These are phyloP conservation scores for Bombus waltoni DNA, from an alignment of 1,140 invertebrate genomes.

Conservation along the genomic window DNA sequence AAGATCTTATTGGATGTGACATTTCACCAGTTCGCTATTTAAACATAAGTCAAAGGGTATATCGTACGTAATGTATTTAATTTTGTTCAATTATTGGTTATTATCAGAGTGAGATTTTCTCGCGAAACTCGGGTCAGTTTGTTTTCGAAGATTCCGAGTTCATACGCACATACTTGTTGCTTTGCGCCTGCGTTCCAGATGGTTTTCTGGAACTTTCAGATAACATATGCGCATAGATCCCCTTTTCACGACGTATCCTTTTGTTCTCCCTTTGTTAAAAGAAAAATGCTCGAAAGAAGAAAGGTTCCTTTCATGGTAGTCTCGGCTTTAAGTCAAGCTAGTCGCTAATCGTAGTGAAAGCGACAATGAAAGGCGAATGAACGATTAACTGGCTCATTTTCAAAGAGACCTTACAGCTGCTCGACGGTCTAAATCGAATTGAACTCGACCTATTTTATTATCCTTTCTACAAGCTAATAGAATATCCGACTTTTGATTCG, in stretches of 20 bases:
- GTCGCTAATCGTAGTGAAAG: slow-evolving; percentile 44
- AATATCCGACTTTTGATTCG: neutral
- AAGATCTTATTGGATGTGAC: no score
- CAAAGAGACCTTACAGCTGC: slow-evolving; percentile 32
- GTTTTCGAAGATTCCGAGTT: neutral
- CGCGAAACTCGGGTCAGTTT: neutral
- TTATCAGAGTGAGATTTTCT: neutral
- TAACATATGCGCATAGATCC: no score
- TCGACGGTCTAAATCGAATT: neutral
- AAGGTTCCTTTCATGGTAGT: neutral
- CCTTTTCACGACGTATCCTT: no score
- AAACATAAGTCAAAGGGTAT: no score
- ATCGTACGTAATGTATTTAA: neutral
- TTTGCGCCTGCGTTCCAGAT: neutral
- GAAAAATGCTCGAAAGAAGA: neutral
- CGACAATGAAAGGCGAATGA: slow-evolving; percentile 53
- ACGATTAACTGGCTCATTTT: slow-evolving; percentile 45
- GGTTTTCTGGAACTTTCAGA: neutral
- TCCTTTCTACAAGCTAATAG: neutral
- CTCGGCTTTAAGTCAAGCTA: neutral
- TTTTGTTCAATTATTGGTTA: neutral
- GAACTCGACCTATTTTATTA: slow-evolving; percentile 26
- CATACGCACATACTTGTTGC: neutral
- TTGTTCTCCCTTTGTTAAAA: neutral
- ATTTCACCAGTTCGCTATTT: no score